phyloP scores from a whole-genome alignment of 2,113 vertebrate genomes.

The Electrona antarctica region DNA sequence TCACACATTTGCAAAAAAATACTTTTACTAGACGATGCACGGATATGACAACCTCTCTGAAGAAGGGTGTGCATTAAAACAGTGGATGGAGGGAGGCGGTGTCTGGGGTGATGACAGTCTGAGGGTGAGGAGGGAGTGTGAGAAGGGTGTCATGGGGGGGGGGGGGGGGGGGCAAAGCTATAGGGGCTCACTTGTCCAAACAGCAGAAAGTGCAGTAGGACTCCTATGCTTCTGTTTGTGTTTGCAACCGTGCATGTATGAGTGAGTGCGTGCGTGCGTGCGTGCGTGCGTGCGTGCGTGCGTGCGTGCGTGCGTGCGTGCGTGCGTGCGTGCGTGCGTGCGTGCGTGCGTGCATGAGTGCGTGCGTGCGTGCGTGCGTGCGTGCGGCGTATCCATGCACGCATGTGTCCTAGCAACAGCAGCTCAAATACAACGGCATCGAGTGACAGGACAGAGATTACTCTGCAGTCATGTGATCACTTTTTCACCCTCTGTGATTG shows the following conservation, averaged over 20 bases:
- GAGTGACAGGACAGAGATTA: conserved; percentile 60
- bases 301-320: conserved; percentile 16
- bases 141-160: not conserved
- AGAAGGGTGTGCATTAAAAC: not conserved
- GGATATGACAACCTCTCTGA: not conserved
- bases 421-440: conserved; percentile 61
- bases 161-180: not conserved
- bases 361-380: conserved; percentile 11
- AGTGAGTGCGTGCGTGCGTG: not conserved
- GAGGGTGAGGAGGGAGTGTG: not conserved
- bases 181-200: not conserved
- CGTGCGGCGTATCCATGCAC: conserved; percentile 20
- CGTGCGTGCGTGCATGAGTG: conserved; percentile 51
- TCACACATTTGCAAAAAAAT: no score
- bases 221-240: not conserved
- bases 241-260: no score
- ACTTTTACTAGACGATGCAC: not conserved
- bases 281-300: not conserved
- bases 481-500: conserved; percentile 62
- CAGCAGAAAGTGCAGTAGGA: conserved; percentile 18
- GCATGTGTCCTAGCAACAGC: conserved; percentile 43
- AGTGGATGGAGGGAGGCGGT: not conserved
- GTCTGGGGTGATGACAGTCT: not conserved
- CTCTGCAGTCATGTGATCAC: conserved; percentile 66
- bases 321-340: conserved; percentile 21